phyloP scores from a whole-genome alignment of 2,797 vertebrate genomes.

The Clarias fuscus region DNA sequence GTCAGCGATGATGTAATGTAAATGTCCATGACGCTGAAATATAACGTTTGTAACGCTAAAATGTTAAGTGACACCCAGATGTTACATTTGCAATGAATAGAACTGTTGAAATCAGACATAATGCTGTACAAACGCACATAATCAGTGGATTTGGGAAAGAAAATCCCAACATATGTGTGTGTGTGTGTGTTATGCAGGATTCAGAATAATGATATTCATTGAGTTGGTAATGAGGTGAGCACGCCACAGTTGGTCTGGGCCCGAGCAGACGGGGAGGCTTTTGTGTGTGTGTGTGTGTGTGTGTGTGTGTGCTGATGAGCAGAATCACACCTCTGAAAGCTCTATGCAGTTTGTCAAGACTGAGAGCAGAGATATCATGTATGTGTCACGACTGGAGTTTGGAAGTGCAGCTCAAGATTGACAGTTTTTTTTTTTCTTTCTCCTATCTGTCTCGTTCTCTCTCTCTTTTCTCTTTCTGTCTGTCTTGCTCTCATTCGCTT shows the following conservation, averaged over 20 bases:
- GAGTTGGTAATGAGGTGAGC: constrained; percentile 43
- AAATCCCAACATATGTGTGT: constrained; percentile 7
- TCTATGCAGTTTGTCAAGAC: constrained; percentile 26
- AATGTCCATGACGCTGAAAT: not conserved
- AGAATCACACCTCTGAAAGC: constrained; percentile 19
- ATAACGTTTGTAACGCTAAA: not conserved
- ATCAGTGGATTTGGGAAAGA: not conserved
- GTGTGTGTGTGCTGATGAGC: constrained; percentile 7
- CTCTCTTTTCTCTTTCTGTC: not conserved
- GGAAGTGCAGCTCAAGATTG: constrained; percentile 13
- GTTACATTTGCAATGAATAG: too few relatives aligned
- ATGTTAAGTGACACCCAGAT: not conserved
- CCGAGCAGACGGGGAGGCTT: constrained; percentile 1
- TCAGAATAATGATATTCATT: constrained; percentile 48
- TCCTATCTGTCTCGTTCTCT: not conserved
- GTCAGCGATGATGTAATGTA: not conserved
- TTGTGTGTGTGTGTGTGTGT: constrained; percentile 8
- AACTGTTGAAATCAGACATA: not conserved
- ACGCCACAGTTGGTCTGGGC: constrained; percentile 10
- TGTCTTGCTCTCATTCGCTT: not conserved
- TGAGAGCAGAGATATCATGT: constrained; percentile 27
- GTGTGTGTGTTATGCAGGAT: constrained; percentile 37
- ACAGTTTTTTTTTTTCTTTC: constrained; percentile 9
- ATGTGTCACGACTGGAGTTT: not conserved
- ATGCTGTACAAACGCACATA: not conserved